These are phyloP conservation scores for Sicus ferrugineus DNA, from an alignment of 2,888 invertebrate genomes.

Conservation along the genomic window DNA sequence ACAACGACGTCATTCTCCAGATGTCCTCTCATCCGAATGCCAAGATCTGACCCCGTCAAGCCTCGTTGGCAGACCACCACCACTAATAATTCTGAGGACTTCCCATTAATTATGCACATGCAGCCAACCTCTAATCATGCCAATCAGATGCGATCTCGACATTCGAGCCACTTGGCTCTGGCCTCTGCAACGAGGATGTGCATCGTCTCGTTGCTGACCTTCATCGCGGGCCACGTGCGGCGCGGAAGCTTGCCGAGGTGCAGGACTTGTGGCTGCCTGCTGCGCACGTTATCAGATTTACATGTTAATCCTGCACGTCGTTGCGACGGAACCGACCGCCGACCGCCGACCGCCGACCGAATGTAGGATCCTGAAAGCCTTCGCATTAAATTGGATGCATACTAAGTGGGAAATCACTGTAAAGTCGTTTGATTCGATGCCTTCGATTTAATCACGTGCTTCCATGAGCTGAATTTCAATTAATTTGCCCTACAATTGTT, in stretches of 20 bases:
- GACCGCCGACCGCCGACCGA: not conserved
- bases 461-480: not conserved
- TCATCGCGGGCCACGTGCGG: not conserved
- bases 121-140: not conserved
- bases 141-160: not conserved
- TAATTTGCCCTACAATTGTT: not conserved
- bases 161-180: not conserved
- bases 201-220: conserved; percentile 8
- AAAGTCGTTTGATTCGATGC: not conserved
- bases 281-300: conserved; percentile 17
- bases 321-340: no score
- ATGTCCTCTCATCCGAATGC: no score
- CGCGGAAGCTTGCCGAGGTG: not conserved
- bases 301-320: conserved; percentile 23
- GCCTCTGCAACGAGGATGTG: not conserved
- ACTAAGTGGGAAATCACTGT: not conserved
- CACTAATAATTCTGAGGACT: not conserved
- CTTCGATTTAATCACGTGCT: not conserved
- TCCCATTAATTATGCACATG: not conserved
- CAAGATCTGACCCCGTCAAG: no score
- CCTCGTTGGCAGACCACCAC: no score
- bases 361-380: not conserved
- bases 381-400: conserved; percentile 8
- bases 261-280: not conserved
- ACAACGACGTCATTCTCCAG: no score